Conservation (phyloP, 2,797 vertebrate species). For the Acanthopagrus latus region DNA sequence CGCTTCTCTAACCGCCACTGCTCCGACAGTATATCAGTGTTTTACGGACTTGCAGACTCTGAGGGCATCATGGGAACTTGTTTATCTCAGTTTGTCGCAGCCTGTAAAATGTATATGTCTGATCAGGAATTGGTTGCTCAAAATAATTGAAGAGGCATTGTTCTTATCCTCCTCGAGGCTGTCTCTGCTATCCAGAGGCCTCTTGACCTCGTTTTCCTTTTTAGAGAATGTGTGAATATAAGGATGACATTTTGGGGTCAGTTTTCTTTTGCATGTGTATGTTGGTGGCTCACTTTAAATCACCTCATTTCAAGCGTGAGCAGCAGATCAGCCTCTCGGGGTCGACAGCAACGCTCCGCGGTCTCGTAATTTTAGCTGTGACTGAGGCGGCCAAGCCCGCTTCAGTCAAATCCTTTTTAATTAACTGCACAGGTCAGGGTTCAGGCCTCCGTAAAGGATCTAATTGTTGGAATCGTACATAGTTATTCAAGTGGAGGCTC, state of each 20-base stretch:
- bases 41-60: background rate
- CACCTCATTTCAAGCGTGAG: slow-evolving; percentile 1
- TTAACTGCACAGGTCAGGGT: slow-evolving; percentile 36
- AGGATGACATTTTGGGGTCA: background rate
- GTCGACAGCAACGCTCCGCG: background rate
- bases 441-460: slow-evolving; percentile 1
- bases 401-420: slow-evolving; percentile 32
- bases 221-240: background rate
- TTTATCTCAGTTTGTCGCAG: background rate
- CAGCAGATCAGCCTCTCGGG: slow-evolving; percentile 4
- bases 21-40: background rate
- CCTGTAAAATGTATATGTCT: background rate
- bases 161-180: background rate
- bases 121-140: background rate
- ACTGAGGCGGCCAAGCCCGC: slow-evolving; percentile 9
- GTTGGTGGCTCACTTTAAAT: slow-evolving; percentile 2
- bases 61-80: background rate
- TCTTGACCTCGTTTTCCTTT: background rate
- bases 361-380: background rate
- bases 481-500: slow-evolving; percentile 5
- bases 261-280: background rate
- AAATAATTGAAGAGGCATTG: no score
- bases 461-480: slow-evolving; percentile 1
- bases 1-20: no score
- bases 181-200: background rate